Evolutionary conservation across 2,888 invertebrate genomes (phyloP).

Genomic region (Drosophila sordidula): DNA sequence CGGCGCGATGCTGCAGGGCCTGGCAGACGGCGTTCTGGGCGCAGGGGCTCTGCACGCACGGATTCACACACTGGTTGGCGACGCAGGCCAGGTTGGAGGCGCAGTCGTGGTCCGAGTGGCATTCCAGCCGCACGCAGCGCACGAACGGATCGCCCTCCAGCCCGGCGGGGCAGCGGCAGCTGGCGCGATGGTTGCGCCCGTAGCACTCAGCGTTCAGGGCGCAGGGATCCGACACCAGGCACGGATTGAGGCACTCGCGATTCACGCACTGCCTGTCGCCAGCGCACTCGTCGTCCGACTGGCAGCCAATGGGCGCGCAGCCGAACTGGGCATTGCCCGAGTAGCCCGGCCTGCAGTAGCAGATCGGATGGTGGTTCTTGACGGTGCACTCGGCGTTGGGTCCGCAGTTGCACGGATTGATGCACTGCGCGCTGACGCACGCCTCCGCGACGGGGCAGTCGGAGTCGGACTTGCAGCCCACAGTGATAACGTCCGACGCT

Average conservation of each 20-base stretch:
- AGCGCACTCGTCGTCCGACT: slow-evolving; percentile 92
- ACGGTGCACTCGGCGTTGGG: slow-evolving; percentile 93
- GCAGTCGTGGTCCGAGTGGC: slow-evolving; percentile 92
- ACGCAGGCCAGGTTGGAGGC: slow-evolving; percentile 90
- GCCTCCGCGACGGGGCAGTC: slow-evolving; percentile 93
- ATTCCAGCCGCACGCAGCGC: slow-evolving; percentile 91
- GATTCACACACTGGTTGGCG: slow-evolving; percentile 91
- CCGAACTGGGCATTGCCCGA: slow-evolving; percentile 94
- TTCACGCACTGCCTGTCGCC: slow-evolving; percentile 93
- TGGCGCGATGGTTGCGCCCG: slow-evolving; percentile 91
- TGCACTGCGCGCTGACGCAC: slow-evolving; percentile 92
- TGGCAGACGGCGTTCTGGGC: slow-evolving; percentile 93
- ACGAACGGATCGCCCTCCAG: slow-evolving; percentile 92
- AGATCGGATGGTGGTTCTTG: slow-evolving; percentile 93
- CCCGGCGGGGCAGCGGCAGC: slow-evolving; percentile 92
- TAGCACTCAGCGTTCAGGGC: slow-evolving; percentile 94
- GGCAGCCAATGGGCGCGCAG: slow-evolving; percentile 93
- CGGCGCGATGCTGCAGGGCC: slow-evolving; percentile 91
- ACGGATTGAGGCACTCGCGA: slow-evolving; percentile 92
- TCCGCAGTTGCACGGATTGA: slow-evolving; percentile 94
- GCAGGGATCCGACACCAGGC: slow-evolving; percentile 92
- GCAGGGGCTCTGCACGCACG: slow-evolving; percentile 91
- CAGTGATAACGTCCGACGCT: slow-evolving; percentile 87
- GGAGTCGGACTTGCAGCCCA: slow-evolving; percentile 91
- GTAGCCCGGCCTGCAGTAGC: slow-evolving; percentile 92